These are phyloP conservation scores for Potamarius usumacintae DNA, from an alignment of 2,113 vertebrate genomes.

Conservation along the genomic window DNA sequence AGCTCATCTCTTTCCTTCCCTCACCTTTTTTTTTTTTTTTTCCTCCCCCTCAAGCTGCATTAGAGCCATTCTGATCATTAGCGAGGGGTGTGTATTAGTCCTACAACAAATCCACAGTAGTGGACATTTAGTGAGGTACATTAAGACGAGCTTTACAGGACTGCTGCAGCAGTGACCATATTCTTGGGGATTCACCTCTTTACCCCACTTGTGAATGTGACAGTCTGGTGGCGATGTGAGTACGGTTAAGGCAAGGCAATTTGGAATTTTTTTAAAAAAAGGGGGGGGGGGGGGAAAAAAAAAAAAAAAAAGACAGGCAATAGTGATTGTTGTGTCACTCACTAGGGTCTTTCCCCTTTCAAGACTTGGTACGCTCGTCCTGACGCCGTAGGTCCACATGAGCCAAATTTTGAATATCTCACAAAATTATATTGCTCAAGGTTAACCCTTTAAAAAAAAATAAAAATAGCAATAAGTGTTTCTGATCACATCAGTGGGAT, in stretches of 20 bases:
- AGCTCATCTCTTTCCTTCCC: slow-evolving; percentile 8
- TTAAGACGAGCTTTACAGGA: slow-evolving; percentile 41
- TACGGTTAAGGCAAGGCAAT: slow-evolving; percentile 71
- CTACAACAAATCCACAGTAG: slow-evolving; percentile 36
- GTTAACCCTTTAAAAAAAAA: not conserved
- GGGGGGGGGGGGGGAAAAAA: not conserved
- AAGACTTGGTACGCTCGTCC: slow-evolving; percentile 72
- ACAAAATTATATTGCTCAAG: not conserved
- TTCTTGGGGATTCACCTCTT: slow-evolving; percentile 44
- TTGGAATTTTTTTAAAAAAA: slow-evolving; percentile 47
- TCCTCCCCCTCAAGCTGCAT: slow-evolving; percentile 31
- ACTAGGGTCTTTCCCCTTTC: slow-evolving; percentile 63
- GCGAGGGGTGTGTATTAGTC: slow-evolving; percentile 19
- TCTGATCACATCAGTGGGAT: not conserved
- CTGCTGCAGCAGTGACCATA: slow-evolving; percentile 59
- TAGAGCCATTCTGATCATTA: not conserved
- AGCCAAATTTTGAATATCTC: not conserved
- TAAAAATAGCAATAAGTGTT: not conserved
- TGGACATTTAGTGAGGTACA: slow-evolving; percentile 55
- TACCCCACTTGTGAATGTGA: slow-evolving; percentile 36
- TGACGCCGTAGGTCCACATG: slow-evolving; percentile 41
- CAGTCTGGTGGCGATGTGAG: slow-evolving; percentile 60
- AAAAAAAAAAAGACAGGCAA: slow-evolving; percentile 64
- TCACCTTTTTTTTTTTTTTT: not conserved
- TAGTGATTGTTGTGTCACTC: slow-evolving; percentile 72